Evolutionary conservation across 2,888 invertebrate species (phyloP), one percentile per base, ranked within the genome.

Genomic region (Bombylius major): DNA sequence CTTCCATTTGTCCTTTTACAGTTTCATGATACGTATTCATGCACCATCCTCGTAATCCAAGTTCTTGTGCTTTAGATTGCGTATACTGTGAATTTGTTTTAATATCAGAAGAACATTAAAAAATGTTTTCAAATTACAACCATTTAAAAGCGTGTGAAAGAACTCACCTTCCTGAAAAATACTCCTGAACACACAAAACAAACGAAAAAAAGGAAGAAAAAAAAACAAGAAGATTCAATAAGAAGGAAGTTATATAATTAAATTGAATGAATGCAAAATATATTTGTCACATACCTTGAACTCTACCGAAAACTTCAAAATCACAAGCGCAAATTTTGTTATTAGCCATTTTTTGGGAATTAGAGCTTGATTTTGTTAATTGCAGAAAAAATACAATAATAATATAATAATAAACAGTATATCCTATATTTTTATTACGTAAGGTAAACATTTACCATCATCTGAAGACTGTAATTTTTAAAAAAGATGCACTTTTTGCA

Each of bases 21-120:
- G 84, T 83, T 7, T 78, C 82, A 6, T 70, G 65, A 1, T 69
- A 62, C 0, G 84, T 85, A 63, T 86, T 86, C 80, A 78, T 82
- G 63, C 83, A 83, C 82, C 83, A 85, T 47, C 86, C 86, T 58
- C 70, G 76, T 4, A 86, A 60, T 32, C 78, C 79, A 34, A 84
- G 69, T 58, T 75, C 71, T 55, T 75, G 76, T 1, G 80, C 82
- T 63, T 79, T 76, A 59, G 77, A 72, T 66, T 81, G 77, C 0
- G 85, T 85, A 63, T 78, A 77, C 83, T 84, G 64, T 11, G 5
- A 11, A 11, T 36, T 36, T 9, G 4, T 36, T 36, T 36, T 36
- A 36, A 9, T 36, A 36, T 23, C 23, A 23, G 23, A 23, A 23
- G 23, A 23, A 23, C 3, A 23, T 23, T 8, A 36, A 8, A 36